These are phyloP conservation scores for Neosilurus hyrtlii DNA, from an alignment of 2,797 vertebrate genomes.

Conservation along the genomic window DNA sequence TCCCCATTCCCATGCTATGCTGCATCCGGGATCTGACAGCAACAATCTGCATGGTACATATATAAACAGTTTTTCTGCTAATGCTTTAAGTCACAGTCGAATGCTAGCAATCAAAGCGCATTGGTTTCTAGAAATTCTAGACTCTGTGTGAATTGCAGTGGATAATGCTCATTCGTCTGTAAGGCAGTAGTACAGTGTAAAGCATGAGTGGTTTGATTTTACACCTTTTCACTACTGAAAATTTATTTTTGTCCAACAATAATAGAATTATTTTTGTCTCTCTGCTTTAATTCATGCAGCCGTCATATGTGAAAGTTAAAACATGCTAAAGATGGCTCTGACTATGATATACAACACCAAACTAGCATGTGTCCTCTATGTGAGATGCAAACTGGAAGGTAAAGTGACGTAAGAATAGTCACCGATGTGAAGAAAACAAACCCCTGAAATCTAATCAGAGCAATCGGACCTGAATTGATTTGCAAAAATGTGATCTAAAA, in stretches of 20 bases:
- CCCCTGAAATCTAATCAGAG: no score
- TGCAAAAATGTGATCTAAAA: no score
- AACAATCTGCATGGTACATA: slow-evolving; percentile 40
- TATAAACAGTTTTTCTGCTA: slow-evolving; percentile 49
- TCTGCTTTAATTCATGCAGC: no score
- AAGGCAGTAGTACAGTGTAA: slow-evolving; percentile 40
- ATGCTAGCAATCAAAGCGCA: slow-evolving; percentile 53
- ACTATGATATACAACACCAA: no score
- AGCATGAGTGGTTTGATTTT: slow-evolving; percentile 37
- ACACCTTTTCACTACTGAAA: not conserved
- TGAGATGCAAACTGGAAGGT: no score
- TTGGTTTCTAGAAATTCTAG: slow-evolving; percentile 49
- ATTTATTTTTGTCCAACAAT: not conserved
- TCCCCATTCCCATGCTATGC: slow-evolving; percentile 18
- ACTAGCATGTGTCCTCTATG: no score
- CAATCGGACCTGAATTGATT: no score
- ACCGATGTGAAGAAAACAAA: no score
- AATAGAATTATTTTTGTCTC: not conserved
- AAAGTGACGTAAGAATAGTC: no score
- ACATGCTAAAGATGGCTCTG: no score
- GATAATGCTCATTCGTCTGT: slow-evolving; percentile 61
- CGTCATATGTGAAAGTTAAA: no score
- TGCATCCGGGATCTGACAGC: slow-evolving; percentile 35
- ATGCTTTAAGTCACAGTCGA: slow-evolving; percentile 58
- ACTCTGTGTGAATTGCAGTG: slow-evolving; percentile 59